Evolutionary conservation across 2,797 vertebrate species (phyloP), one percentile per base, ranked within the genome.

Genomic region (Brotula barbata): DNA sequence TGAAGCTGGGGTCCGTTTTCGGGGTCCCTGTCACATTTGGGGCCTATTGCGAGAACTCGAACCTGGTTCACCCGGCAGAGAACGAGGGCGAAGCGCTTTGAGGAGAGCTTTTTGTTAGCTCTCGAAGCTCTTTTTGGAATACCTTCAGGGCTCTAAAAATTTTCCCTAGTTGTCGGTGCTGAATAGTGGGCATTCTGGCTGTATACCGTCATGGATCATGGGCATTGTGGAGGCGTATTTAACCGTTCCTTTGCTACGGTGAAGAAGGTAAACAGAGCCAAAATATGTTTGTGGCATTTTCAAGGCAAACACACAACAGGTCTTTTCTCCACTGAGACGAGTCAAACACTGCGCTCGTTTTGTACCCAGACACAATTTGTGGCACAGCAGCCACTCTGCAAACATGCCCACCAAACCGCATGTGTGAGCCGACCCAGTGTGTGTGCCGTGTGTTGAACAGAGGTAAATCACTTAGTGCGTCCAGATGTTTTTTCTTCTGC

Each of bases 311-410:
- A 59, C 48, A 84, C 57, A 76, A 64, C 58, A 23, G 28, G 25
- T 20, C 36, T 55, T 74, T 80, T 80, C 50, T 83, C 59, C 20
- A 73, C 63, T n/a, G 56, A 68, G 49, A 22, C 22, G 25, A 55
- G 0, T 70, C 42, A 53, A 68, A 71, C 68, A 73, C 64, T 52
- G 40, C 50, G 51, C 60, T 70, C 14, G 22, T 73, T 75, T 72
- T 78, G 58, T 74, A 58, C 55, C 67, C 49, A 50, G 34, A 54
- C 42, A 65, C 57, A 71, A 73, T 79, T 74, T 83, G 65, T 71
- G 58, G 78, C 81, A 68, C 75, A 73, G 71, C 71, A 58, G 68
- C 57, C 60, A 31, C 81, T 85, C 59, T 25, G 36, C 70, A 85
- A 85, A 86, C 78, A 87, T 49, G 75, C 54, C 25, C 64, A 46